Base-by-base conservation (phyloP, 2,113 vertebrate genomes). In the Oreochromis spilurus region DNA sequence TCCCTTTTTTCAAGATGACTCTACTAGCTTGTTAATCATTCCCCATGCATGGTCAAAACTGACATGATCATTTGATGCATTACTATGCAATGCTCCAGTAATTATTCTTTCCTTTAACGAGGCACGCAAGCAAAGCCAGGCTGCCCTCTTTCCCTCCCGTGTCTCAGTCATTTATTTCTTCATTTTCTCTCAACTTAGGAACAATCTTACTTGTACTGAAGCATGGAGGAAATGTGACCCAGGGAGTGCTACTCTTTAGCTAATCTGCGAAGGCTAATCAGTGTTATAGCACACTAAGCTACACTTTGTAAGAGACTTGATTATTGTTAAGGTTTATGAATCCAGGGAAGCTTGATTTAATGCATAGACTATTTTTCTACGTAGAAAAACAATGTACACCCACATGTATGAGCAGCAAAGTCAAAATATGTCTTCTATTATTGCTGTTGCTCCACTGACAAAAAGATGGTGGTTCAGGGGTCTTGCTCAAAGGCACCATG, bases 71-170 rank as follows among this genome's bases (percentile, higher is more conserved):
- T 89, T 93, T 95, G 91, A 94, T 95, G 89, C 93, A 95, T 94
- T 90, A 84, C 87, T 90, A 85, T 24, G 83, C 75, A 92, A 84
- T 91, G 85, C 91, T 93, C 84, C 85, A 89, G 88, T 93, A 95
- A 95, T 95, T 94, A 95, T 92, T 95, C 91, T 94, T 91, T 93
- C 78, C 90, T 94, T 89, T 93, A 95, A 95, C 92, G 87, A 95
- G 94, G 90, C 91, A 93, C 89, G 84, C 89, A 84, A 89, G 90
- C 38, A 8, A 91, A 89, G 82, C 78, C 84, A 80, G 88, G 54
- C 88, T 87, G 79, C 92, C 83, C 85, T 67, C 43, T 31, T 65
- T 72, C 82, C 84, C 89, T 89, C 85, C 84, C 80, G 90, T 86
- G 93, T 80, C 87, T 90, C 75, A 88, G 82, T 94, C 92, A 87